Conservation (phyloP, 2,113 vertebrate genomes). For the Argyrosomus japonicus region DNA sequence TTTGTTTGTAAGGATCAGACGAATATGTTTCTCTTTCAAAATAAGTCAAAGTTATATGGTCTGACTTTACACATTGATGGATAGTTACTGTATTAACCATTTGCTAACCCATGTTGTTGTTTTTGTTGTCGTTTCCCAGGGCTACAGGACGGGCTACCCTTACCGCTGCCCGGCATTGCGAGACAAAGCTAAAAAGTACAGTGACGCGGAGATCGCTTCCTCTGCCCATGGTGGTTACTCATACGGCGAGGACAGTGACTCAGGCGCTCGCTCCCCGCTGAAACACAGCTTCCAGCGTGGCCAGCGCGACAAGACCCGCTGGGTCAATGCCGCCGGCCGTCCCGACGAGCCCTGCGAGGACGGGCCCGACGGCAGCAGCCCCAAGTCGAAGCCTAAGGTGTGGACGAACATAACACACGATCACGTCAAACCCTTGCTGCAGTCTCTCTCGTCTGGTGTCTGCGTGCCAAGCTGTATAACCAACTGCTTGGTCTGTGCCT, state of each 20-base stretch:
- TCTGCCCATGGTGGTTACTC: constrained; percentile 92
- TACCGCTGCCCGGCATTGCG: constrained; percentile 97
- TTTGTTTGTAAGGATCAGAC: background rate
- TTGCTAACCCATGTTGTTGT: background rate
- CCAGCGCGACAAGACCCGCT: constrained; percentile 97
- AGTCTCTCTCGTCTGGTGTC: constrained; percentile 99
- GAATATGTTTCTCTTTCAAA: background rate
- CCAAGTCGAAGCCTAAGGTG: constrained; percentile 99
- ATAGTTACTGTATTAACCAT: too few relatives aligned
- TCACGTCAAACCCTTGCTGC: constrained; percentile 99
- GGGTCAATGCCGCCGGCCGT: constrained; percentile 93
- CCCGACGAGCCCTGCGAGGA: constrained; percentile 94
- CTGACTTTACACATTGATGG: background rate
- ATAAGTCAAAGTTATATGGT: background rate
- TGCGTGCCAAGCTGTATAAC: constrained; percentile 99
- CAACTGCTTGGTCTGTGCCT: constrained; percentile 99
- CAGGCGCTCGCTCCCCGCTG: constrained; percentile 96
- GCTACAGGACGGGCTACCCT: constrained; percentile 97
- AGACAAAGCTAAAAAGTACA: constrained; percentile 97
- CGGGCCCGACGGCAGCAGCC: constrained; percentile 94
- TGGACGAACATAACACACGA: constrained; percentile 99
- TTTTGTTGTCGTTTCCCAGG: constrained; percentile 78
- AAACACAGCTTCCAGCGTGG: constrained; percentile 99
- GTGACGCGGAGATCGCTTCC: constrained; percentile 92
- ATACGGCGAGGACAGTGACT: constrained; percentile 94